Conservation (phyloP, 2,113 vertebrate genomes). For the Coturnix japonica region DNA sequence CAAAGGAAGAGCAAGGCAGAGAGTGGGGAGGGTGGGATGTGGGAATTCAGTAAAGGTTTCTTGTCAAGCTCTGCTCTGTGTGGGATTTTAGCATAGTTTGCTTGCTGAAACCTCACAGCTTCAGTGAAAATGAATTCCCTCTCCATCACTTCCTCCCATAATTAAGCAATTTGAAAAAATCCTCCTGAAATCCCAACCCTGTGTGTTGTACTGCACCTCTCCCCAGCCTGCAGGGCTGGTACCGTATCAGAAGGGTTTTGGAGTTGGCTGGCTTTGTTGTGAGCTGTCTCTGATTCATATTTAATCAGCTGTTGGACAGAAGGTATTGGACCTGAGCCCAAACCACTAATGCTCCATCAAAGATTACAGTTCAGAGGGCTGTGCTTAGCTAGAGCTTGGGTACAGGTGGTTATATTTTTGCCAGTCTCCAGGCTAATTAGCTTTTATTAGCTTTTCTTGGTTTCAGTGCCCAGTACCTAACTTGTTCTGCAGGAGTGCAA, state of each 20-base stretch:
- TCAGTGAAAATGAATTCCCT: neutral
- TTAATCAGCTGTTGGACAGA: constrained; percentile 9
- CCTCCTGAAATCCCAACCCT: neutral
- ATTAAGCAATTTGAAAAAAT: neutral
- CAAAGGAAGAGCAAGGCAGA: neutral
- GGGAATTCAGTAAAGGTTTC: neutral
- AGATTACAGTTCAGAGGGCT: neutral
- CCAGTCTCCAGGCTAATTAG: neutral
- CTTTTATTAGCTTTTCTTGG: constrained; percentile 36
- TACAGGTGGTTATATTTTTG: neutral
- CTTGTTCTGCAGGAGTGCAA: neutral
- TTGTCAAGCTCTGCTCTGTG: neutral
- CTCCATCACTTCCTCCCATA: neutral
- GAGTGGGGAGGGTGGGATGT: neutral
- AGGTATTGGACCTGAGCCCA: neutral
- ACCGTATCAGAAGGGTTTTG: neutral
- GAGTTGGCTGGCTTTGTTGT: neutral
- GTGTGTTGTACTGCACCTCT: neutral
- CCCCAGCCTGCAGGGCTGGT: fast-evolving
- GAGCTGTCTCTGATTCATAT: neutral
- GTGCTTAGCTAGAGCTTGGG: neutral
- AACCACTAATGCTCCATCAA: neutral
- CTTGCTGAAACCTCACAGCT: neutral
- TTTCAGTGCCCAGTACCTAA: neutral
- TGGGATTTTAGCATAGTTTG: neutral